Conservation (phyloP, 2,888 invertebrate species). For the Drosophila siamana region DNA sequence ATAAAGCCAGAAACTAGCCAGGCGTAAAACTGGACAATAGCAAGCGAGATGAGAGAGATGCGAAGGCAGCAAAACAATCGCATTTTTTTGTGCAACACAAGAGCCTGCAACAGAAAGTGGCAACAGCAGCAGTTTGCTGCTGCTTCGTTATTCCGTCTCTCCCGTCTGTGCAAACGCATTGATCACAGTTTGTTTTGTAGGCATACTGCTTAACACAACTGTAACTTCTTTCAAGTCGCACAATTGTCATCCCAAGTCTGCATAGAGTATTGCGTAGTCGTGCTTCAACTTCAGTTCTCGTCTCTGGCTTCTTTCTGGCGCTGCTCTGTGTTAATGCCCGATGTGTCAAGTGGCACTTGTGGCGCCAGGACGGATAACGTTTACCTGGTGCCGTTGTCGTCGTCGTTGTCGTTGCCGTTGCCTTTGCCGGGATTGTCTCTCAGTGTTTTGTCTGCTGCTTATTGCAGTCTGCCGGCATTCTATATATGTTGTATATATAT, state of each 20-base stretch:
- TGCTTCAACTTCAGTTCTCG: neutral
- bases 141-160: neutral
- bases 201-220: neutral
- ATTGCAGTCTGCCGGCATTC: conserved; percentile 43
- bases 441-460: conserved; percentile 42
- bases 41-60: neutral
- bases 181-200: neutral
- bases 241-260: neutral
- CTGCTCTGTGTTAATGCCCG: conserved; percentile 3
- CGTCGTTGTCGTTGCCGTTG: no score
- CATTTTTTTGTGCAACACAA: neutral
- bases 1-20: conserved; percentile 25
- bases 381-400: conserved; percentile 20
- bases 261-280: neutral
- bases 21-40: conserved; percentile 27
- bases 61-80: neutral
- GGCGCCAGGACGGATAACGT: conserved; percentile 30
- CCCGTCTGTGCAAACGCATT: neutral
- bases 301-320: neutral
- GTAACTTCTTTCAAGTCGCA: no score
- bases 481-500: no score
- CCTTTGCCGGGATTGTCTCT: conserved; percentile 22
- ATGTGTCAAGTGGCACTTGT: conserved; percentile 66
- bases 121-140: neutral
- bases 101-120: neutral